Conservation (phyloP, 1,140 invertebrate species). For the Phenacoccus solenopsis region DNA sequence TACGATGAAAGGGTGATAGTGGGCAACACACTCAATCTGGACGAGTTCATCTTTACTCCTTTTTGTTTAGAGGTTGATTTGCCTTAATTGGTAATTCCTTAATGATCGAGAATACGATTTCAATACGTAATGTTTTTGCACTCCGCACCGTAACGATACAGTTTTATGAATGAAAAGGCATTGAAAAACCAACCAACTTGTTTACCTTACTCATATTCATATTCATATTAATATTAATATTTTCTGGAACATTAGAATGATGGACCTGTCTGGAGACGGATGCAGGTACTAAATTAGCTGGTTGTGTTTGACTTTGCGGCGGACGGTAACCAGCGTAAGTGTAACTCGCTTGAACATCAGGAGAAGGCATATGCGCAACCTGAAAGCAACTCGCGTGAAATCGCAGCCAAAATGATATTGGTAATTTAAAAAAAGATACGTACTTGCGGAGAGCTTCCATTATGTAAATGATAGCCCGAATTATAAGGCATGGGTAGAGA, state of each 20-base stretch:
- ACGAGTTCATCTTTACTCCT: too few relatives aligned
- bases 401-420: not conserved
- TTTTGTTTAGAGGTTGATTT: too few relatives aligned
- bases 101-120: too few relatives aligned
- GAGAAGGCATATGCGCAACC: not conserved
- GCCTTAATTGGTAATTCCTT: too few relatives aligned
- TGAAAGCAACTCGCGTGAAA: not conserved
- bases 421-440: not conserved
- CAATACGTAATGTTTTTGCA: too few relatives aligned
- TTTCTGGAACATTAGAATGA: conserved; percentile 23
- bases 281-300: conserved; percentile 12
- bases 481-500: conserved; percentile 26
- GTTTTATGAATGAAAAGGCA: too few relatives aligned
- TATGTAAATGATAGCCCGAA: conserved; percentile 23
- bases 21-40: too few relatives aligned
- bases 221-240: conserved; percentile 22
- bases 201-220: too few relatives aligned
- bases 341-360: conserved; percentile 11
- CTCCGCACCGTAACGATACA: too few relatives aligned
- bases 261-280: conserved; percentile 11
- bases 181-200: too few relatives aligned
- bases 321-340: conserved; percentile 23
- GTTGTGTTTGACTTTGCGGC: conserved; percentile 20
- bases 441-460: conserved; percentile 24
- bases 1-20: too few relatives aligned